A percentile compares a stretch with the other conserved stretches of the same genome.
phyloP scores from a whole-genome alignment of 2,888 invertebrate species.

The Parelbella ahira region DNA sequence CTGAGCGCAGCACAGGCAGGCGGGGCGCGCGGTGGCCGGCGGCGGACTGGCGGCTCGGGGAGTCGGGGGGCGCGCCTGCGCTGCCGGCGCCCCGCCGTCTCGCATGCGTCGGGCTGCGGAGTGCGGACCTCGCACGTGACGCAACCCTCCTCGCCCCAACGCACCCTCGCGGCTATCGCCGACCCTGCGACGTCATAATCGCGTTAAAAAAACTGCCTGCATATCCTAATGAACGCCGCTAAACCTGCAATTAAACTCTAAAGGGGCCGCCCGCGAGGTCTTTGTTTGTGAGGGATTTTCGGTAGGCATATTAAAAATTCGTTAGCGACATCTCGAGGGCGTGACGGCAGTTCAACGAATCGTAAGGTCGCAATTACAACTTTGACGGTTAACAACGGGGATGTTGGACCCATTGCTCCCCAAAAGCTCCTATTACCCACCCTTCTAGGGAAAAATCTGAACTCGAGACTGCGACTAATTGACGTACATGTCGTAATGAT shows the following conservation, averaged over 20 bases:
- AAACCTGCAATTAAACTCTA: slow-evolving; percentile 71
- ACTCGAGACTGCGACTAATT: slow-evolving; percentile 52
- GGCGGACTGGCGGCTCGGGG: slow-evolving; percentile 72
- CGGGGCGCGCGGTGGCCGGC: slow-evolving; percentile 79
- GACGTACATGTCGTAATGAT: slow-evolving; percentile 54
- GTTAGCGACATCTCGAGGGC: slow-evolving; percentile 56
- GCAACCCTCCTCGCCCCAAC: slow-evolving; percentile 76
- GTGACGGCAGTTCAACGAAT: slow-evolving; percentile 55
- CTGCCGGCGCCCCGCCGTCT: slow-evolving; percentile 74
- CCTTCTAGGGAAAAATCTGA: slow-evolving; percentile 53
- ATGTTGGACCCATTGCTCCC: slow-evolving; percentile 41
- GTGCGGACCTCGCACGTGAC: slow-evolving; percentile 79
- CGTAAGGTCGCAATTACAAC: slow-evolving; percentile 68
- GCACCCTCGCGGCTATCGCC: slow-evolving; percentile 55
- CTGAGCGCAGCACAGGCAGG: slow-evolving; percentile 60
- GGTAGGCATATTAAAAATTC: slow-evolving; percentile 57
- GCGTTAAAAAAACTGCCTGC: slow-evolving; percentile 74
- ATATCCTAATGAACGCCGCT: slow-evolving; percentile 73
- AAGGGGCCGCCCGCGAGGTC: slow-evolving; percentile 49
- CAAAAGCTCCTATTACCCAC: slow-evolving; percentile 52
- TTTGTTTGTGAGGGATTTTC: slow-evolving; percentile 31
- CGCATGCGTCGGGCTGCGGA: slow-evolving; percentile 79
- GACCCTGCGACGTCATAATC: slow-evolving; percentile 76
- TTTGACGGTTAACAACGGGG: slow-evolving; percentile 51
- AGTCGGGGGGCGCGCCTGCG: slow-evolving; percentile 65